These are phyloP conservation scores for Caenorhabditis sp. DNA, from an alignment of 2,888 invertebrate genomes.

Conservation along the genomic window DNA sequence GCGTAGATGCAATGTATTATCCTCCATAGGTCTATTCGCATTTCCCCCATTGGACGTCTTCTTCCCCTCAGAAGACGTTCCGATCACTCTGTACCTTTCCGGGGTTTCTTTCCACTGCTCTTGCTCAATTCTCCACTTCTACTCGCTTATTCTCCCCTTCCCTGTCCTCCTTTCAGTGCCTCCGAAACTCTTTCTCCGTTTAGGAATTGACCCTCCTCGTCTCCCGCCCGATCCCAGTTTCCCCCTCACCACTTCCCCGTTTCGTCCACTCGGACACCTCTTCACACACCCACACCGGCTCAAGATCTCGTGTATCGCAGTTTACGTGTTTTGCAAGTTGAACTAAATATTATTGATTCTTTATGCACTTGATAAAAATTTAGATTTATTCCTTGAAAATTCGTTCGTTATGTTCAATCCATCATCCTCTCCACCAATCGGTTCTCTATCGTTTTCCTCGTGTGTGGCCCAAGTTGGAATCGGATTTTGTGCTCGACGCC, in stretches of 20 bases:
- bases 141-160: not conserved
- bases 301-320: conserved; percentile 62
- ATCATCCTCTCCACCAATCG: conserved; percentile 19
- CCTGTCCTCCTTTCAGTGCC: conserved; percentile 4
- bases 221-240: not conserved
- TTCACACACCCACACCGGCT: conserved; percentile 53
- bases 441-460: conserved; percentile 32
- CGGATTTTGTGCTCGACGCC: conserved; percentile 31
- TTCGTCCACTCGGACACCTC: conserved; percentile 24
- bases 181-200: conserved; percentile 11
- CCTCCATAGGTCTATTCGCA: conserved; percentile 47
- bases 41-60: not conserved
- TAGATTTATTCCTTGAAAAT: too few species aligned
- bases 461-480: conserved; percentile 29
- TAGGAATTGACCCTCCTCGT: conserved; percentile 21
- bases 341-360: conserved; percentile 24
- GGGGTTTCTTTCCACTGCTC: too few species aligned
- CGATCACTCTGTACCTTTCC: too few species aligned
- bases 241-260: conserved; percentile 17
- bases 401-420: too few species aligned
- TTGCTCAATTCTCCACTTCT: conserved; percentile 3
- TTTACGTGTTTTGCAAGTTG: conserved; percentile 57
- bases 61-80: not conserved
- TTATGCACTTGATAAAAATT: conserved; percentile 41
- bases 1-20: conserved; percentile 23